phyloP scores from a whole-genome alignment of 2,888 invertebrate genomes.

The Kryphioiulus occultus region DNA sequence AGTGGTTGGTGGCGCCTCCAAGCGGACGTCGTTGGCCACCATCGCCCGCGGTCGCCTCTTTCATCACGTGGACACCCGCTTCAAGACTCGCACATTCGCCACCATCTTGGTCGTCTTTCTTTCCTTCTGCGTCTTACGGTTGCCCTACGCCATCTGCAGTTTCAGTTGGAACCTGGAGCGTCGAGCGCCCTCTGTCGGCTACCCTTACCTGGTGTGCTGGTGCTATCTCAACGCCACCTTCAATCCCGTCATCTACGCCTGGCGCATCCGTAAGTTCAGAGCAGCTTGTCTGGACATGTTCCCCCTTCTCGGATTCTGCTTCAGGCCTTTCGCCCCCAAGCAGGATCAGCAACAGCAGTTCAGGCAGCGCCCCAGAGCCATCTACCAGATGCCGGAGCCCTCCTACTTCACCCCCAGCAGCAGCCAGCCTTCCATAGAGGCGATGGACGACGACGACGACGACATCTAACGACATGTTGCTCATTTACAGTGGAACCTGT shows the following conservation, averaged over 20 bases:
- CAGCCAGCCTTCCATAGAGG: background rate
- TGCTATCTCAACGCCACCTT: constrained; percentile 58
- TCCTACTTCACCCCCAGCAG: constrained; percentile 40
- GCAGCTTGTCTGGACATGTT: constrained; percentile 15
- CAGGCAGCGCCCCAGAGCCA: constrained; percentile 33
- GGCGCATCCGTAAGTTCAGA: constrained; percentile 58
- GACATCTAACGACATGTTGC: too few relatives aligned
- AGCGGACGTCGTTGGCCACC: constrained; percentile 35
- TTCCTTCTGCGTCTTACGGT: constrained; percentile 57
- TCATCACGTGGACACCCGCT: constrained; percentile 57
- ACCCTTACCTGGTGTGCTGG: constrained; percentile 56
- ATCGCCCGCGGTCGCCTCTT: constrained; percentile 34
- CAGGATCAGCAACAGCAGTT: constrained; percentile 5
- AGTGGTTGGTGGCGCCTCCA: background rate
- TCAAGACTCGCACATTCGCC: constrained; percentile 59
- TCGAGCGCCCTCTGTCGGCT: constrained; percentile 47
- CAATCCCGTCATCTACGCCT: constrained; percentile 59
- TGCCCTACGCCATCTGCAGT: constrained; percentile 57
- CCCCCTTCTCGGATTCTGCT: background rate
- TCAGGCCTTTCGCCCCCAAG: background rate
- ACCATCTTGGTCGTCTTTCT: constrained; percentile 59
- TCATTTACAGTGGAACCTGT: too few relatives aligned
- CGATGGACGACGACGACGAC: background rate
- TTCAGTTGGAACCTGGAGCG: constrained; percentile 54
- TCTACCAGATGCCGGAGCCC: constrained; percentile 37